Evolutionary conservation across 2,113 vertebrate genomes (phyloP).

Genomic region (Cynopterus brachyotis): DNA sequence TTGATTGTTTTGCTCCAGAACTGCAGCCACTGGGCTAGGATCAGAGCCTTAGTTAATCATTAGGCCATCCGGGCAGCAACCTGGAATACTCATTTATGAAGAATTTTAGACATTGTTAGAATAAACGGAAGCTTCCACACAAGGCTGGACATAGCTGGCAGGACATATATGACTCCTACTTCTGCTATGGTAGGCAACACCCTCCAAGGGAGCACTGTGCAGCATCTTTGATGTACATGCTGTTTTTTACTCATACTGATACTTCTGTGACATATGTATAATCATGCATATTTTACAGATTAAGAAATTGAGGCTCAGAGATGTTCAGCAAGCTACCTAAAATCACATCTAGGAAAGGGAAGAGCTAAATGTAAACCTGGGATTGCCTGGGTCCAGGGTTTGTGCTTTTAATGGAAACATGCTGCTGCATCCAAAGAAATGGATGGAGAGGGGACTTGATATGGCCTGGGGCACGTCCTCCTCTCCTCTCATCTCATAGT

Average conservation of each 20-base stretch:
- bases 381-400: not conserved
- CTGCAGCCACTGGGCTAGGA: not conserved
- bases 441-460: not conserved
- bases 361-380: not conserved
- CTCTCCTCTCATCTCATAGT: not conserved
- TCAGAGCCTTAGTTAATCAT: not conserved
- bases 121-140: not conserved
- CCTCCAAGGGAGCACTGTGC: not conserved
- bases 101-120: not conserved
- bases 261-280: not conserved
- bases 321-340: not conserved
- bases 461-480: not conserved
- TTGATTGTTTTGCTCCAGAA: not conserved
- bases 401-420: not conserved
- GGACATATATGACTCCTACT: not conserved
- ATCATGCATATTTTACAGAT: not conserved
- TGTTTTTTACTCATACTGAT: not conserved
- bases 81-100: not conserved
- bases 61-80: not conserved
- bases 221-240: rapidly evolving
- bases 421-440: not conserved
- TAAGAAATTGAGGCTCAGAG: not conserved
- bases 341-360: not conserved
- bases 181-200: not conserved
- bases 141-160: not conserved